Conservation (phyloP, 2,797 vertebrate genomes). For the Chelonia mydas region DNA sequence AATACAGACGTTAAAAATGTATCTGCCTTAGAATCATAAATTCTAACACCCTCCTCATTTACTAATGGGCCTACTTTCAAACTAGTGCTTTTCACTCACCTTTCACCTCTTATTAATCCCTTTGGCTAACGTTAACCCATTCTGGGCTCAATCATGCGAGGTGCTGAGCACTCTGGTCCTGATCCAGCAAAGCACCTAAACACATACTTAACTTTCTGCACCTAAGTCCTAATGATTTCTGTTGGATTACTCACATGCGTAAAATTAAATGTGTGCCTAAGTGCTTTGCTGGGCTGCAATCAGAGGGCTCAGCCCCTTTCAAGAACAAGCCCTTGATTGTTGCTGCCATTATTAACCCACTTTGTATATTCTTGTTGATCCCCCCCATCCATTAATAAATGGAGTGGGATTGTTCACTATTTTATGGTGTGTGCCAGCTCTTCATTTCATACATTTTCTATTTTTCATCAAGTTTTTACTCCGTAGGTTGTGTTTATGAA, state of each 20-base stretch:
- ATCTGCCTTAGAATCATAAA: not conserved
- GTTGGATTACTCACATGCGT: not conserved
- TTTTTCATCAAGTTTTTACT: not conserved
- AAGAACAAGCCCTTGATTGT: not conserved
- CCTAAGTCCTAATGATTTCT: not conserved
- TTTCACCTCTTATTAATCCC: not conserved
- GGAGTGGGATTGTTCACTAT: not conserved
- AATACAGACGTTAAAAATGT: not conserved
- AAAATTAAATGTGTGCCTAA: not conserved
- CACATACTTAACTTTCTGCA: not conserved
- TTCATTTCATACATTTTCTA: not conserved
- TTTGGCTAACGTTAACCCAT: not conserved
- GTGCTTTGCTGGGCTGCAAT: not conserved
- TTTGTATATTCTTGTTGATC: not conserved
- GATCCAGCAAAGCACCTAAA: not conserved
- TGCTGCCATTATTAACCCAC: not conserved
- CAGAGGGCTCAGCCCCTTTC: not conserved
- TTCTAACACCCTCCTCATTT: not conserved
- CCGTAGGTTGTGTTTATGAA: not conserved
- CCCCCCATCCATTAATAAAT: not conserved
- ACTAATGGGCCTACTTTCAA: not conserved
- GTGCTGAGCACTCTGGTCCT: fast-evolving
- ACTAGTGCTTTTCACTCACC: not conserved
- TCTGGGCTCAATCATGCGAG: not conserved
- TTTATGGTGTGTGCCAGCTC: not conserved